Conservation (phyloP, 2,113 vertebrate genomes). For the Zapus hudsonius region DNA sequence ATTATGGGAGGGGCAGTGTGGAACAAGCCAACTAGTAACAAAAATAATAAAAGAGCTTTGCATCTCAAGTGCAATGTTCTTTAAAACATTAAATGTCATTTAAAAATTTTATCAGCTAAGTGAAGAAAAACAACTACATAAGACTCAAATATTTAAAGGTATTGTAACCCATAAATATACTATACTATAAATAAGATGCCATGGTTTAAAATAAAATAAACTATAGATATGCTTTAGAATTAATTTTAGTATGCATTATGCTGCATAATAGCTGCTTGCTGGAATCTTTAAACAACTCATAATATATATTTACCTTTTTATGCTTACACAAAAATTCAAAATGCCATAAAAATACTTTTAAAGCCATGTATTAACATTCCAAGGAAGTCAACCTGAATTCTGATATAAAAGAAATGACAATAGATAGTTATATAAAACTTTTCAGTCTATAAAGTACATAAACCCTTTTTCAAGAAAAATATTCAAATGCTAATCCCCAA, state of each 20-base stretch:
- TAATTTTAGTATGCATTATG: slow-evolving; percentile 70
- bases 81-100: slow-evolving; percentile 71
- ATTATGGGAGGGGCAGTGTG: background rate
- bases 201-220: slow-evolving; percentile 72
- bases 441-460: slow-evolving; percentile 36
- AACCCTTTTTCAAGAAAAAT: slow-evolving; percentile 55
- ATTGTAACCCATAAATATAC: slow-evolving; percentile 68
- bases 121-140: slow-evolving; percentile 57
- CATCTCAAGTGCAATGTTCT: slow-evolving; percentile 65
- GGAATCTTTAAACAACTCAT: slow-evolving; percentile 71
- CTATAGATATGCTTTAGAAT: slow-evolving; percentile 70
- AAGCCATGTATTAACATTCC: slow-evolving; percentile 54
- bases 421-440: slow-evolving; percentile 26
- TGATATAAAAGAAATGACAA: slow-evolving; percentile 52
- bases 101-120: slow-evolving; percentile 73
- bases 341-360: slow-evolving; percentile 33
- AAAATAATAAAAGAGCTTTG: slow-evolving; percentile 68
- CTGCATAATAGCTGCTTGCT: slow-evolving; percentile 66
- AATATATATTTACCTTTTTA: slow-evolving; percentile 68
- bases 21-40: slow-evolving; percentile 47
- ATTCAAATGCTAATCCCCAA: slow-evolving; percentile 63
- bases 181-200: slow-evolving; percentile 67
- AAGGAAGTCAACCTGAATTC: slow-evolving; percentile 56
- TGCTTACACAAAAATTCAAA: slow-evolving; percentile 57
- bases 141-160: slow-evolving; percentile 71